Evolutionary conservation across 2,113 vertebrate genomes (phyloP), one percentile per base, ranked within the genome.

Genomic region (Grus americana): DNA sequence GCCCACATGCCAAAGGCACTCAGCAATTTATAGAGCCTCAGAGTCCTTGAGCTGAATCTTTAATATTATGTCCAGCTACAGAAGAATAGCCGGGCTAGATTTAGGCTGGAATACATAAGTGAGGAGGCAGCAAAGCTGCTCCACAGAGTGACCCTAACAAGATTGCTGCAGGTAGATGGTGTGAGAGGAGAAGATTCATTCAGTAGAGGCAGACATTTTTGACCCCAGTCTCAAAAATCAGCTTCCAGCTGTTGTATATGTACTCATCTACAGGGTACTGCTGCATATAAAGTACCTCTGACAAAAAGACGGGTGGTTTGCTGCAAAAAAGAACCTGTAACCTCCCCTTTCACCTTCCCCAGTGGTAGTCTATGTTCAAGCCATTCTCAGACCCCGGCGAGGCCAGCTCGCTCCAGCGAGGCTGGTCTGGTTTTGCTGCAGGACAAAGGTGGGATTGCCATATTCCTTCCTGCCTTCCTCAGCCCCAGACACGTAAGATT

Each of bases 331-430:
- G 22, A 29, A 36, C 26, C 36, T 81, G 59, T 50, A 94, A 80
- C 75, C 55, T 91, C 19, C 61, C 34, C 30, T 90, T 80, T 27
- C 40, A 34, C 38, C 65, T 21, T 90, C 52, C 24, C 49, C 15
- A 72, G 40, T 21, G 16, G 36, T 78, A 70, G 6, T 57, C 24
- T 66, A 27, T 86, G 44, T 68, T 85, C 1, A 0, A 86, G 36
- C 24, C 22, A 38, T 83, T 75, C 49, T 72, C 58, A 65, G 54
- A 87, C 30, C 14, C 14, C 0, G 0, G 3, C 1, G 2, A 26
- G 34, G n/a, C 44, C 0, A 6, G 8, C 30, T 72, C 1, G 0
- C 11, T 67, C 20, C 6, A 4, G 9, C 0, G 2, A 58, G 44
- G 20, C 65, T 57, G 15, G 22, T 65, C 23, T 3, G 1, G 46